A percentile compares a stretch with the other conserved stretches of the same genome.
Conservation (phyloP, 2,797 vertebrate species). For the Acanthiza pusilla region DNA sequence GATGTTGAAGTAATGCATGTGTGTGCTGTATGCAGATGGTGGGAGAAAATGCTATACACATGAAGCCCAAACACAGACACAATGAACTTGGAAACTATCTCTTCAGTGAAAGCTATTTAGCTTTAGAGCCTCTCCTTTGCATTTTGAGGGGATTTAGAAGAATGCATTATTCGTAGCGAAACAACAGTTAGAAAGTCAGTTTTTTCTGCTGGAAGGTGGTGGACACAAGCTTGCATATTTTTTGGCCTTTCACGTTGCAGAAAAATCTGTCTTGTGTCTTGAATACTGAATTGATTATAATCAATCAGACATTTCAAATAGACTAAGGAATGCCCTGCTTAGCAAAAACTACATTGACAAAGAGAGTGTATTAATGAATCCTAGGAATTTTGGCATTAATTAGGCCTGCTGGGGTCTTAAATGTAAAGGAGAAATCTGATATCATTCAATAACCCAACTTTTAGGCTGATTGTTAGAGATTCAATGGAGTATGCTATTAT, state of each 20-base stretch:
- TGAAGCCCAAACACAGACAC: not conserved
- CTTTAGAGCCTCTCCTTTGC: not conserved
- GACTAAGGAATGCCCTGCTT: not conserved
- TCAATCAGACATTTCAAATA: not conserved
- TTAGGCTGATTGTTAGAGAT: not conserved
- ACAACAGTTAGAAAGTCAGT: not conserved
- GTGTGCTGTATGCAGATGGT: not conserved
- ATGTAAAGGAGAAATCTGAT: not conserved
- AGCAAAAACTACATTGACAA: not conserved
- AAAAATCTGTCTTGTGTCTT: not conserved
- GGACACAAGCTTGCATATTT: not conserved
- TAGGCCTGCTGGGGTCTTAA: not conserved
- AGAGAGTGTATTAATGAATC: not conserved
- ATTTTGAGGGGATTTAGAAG: conserved; percentile 27
- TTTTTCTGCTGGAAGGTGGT: not conserved
- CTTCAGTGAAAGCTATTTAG: not conserved
- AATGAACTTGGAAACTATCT: not conserved
- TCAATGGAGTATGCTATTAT: not conserved
- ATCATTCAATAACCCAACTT: not conserved
- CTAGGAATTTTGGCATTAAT: not conserved
- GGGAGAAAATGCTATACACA: not conserved
- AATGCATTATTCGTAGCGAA: not conserved
- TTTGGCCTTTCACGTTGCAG: not conserved
- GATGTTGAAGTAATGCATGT: not conserved
- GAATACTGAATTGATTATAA: not conserved